These are phyloP conservation scores for Neoscelio sp. DNA, from an alignment of 2,888 invertebrate species.

Conservation along the genomic window DNA sequence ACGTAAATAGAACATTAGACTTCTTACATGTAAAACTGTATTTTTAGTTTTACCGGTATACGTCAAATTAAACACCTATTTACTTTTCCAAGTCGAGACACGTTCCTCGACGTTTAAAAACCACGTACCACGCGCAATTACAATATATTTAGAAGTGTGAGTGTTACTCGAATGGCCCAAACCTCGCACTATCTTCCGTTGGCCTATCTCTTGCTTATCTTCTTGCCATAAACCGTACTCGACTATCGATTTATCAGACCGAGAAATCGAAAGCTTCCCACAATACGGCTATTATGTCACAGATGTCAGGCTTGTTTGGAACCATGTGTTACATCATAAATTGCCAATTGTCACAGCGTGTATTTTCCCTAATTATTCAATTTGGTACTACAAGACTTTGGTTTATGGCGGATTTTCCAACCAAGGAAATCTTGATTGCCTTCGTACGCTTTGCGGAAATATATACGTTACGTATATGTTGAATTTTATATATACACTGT, in stretches of 20 bases:
- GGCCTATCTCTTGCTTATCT: constrained; percentile 27
- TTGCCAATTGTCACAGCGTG: constrained; percentile 45
- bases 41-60: background rate
- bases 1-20: constrained; percentile 7
- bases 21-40: background rate
- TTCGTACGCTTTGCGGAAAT: too few relatives aligned
- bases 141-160: constrained; percentile 2
- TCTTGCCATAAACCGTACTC: constrained; percentile 29
- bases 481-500: too few relatives aligned
- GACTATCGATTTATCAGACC: constrained; percentile 60
- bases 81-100: background rate
- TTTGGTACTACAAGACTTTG: background rate
- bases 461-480: too few relatives aligned
- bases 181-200: background rate
- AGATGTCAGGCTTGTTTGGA: constrained; percentile 48
- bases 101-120: background rate
- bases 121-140: background rate
- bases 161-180: constrained; percentile 8
- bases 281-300: constrained; percentile 54
- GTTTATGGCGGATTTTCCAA: too few relatives aligned
- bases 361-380: constrained; percentile 43
- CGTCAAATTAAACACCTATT: constrained; percentile 8
- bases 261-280: constrained; percentile 57
- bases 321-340: constrained; percentile 56
- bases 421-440: too few relatives aligned